Conservation (phyloP, 2,797 vertebrate species). For the Aldrovandia affinis region DNA sequence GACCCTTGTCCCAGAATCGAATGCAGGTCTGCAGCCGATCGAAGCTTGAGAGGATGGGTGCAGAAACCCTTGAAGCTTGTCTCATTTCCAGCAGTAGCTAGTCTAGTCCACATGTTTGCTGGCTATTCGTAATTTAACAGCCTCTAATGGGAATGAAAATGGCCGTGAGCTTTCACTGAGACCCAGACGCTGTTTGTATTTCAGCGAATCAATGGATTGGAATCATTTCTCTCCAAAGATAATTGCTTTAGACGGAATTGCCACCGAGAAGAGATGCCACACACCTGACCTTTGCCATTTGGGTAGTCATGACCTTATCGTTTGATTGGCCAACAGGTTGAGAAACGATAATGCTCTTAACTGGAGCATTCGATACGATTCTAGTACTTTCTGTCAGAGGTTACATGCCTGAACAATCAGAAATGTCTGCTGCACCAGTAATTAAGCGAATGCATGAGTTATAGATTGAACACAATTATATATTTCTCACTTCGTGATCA, state of each 20-base stretch:
- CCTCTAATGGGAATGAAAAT: slow-evolving; percentile 18
- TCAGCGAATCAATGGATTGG: neutral
- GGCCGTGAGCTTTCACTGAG: neutral
- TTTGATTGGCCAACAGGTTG: neutral
- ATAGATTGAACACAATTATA: neutral
- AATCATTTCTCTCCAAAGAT: slow-evolving; percentile 13
- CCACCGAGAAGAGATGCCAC: neutral
- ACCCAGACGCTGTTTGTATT: slow-evolving; percentile 4
- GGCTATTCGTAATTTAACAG: slow-evolving; percentile 2
- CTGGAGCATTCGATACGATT: slow-evolving; percentile 12
- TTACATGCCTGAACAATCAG: slow-evolving; percentile 12
- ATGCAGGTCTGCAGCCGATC: neutral
- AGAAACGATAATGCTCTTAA: slow-evolving; percentile 6
- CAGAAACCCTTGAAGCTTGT: neutral
- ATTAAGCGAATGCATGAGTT: neutral
- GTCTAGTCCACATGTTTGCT: neutral
- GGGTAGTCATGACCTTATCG: neutral
- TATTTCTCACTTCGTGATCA: neutral
- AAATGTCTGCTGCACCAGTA: slow-evolving; percentile 5
- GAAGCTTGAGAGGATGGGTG: neutral
- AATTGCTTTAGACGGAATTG: slow-evolving; percentile 6
- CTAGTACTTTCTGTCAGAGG: neutral
- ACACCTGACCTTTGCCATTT: slow-evolving; percentile 3
- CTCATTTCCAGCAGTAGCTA: slow-evolving; percentile 16
- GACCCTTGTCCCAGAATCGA: slow-evolving; percentile 8